Percentiles rank a stretch among this genome's conserved stretches.
These are phyloP conservation scores for Brachionichthys hirsutus DNA, from an alignment of 2,113 vertebrate species.

Conservation along the genomic window DNA sequence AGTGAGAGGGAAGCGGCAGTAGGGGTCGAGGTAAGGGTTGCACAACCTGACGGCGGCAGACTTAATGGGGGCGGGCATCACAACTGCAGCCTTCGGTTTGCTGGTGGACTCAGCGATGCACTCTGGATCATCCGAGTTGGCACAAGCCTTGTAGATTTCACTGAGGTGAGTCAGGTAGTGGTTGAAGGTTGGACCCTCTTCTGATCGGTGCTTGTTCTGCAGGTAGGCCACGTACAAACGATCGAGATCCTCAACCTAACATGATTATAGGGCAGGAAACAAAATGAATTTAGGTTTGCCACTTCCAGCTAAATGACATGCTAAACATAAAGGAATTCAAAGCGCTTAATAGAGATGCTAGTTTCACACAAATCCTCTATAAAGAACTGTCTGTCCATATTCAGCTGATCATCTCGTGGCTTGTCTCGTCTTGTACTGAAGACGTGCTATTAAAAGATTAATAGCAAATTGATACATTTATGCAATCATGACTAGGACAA, in stretches of 20 bases:
- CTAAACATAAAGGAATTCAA: constrained; percentile 1
- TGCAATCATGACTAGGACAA: neutral
- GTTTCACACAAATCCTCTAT: constrained; percentile 10
- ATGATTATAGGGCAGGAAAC: neutral
- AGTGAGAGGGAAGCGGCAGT: constrained; percentile 65
- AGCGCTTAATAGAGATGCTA: neutral
- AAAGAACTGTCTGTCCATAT: constrained; percentile 4
- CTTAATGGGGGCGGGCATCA: constrained; percentile 71
- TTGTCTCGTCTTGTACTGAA: constrained; percentile 16
- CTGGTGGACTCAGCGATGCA: constrained; percentile 79
- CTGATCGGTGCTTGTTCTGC: constrained; percentile 78
- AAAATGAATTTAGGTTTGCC: neutral
- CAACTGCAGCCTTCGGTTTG: constrained; percentile 73
- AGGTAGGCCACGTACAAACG: constrained; percentile 75
- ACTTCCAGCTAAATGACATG: neutral
- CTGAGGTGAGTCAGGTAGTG: constrained; percentile 78
- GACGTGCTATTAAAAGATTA: too few relatives aligned
- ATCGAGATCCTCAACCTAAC: constrained; percentile 77
- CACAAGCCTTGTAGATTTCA: constrained; percentile 78
- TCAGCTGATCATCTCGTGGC: constrained; percentile 5
- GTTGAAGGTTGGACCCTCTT: constrained; percentile 72
- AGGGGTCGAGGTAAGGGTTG: constrained; percentile 78
- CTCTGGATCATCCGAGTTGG: constrained; percentile 77
- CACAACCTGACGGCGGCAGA: constrained; percentile 65
- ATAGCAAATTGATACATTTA: constrained; percentile 24